Base-by-base conservation (phyloP, 2,888 invertebrate genomes). In the Leptopterna dolabrata region DNA sequence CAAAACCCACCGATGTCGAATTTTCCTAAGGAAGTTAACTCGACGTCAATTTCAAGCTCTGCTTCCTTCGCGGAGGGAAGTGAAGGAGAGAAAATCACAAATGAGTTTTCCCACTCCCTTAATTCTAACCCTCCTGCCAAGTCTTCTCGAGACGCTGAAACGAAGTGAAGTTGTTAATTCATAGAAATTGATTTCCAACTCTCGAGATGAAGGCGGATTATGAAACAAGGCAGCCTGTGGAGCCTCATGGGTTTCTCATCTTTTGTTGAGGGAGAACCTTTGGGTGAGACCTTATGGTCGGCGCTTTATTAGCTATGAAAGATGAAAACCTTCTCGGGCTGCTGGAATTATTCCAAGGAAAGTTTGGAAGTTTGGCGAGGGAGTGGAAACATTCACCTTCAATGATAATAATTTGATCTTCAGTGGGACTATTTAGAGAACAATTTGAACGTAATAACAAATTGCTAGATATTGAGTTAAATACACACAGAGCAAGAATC, bases 81-180 rank as follows among this genome's bases (percentile, higher is more conserved):
- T 9, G 41, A 29, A 29, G 70, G 70, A 73, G 73, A 73, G 73
- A 73, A 73, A 73, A 73, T 73, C 36, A 73, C 73, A 73, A 73
- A 73, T 73, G 73, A 73, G 73, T 73, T 73, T 41, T 41, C 41
- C 73, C 73, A 16, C 73, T 73, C 41, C 73, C 19, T 73, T 19
- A 73, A 73, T 73, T 19, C 41, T 30, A 14, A 19, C 73, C 73
- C 73, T 73, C 73, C 36, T 29, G 16, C 41, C 36, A 16, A 30
- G 73, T 73, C 73, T n/a, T 73, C 36, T 13, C n/a, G 70, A 70
- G 70, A 70, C 73, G 30, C 73, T 41, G 16, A 73, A 73, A 73
- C 73, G 36, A 73, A 73, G 73, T 73, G 30, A 41, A 30, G 73
- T 41, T 73, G 73, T 73, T 73, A 73, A 73, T 73, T 73, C 41